A percentile compares a stretch with the other conserved stretches of the same genome.
phyloP scores from a whole-genome alignment of 1,140 invertebrate species.

The Riptortus pedestris region DNA sequence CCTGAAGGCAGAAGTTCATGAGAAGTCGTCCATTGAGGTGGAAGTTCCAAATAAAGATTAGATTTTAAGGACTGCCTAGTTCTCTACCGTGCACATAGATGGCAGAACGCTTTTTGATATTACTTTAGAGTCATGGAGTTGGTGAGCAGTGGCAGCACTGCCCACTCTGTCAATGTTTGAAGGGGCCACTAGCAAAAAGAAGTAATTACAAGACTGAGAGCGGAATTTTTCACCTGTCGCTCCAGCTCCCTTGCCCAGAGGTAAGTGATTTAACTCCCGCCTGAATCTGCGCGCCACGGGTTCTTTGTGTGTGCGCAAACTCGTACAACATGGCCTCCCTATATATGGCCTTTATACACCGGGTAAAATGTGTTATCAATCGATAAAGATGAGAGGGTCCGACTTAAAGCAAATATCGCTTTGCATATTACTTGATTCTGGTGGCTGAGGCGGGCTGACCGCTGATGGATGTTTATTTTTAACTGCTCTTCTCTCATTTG shows the following conservation, averaged over 20 bases:
- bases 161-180: not conserved
- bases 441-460: not conserved
- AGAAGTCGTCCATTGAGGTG: no score
- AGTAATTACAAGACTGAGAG: not conserved
- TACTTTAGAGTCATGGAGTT: not conserved
- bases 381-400: constrained; percentile 7
- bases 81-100: not conserved
- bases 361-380: constrained; percentile 15
- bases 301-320: constrained; percentile 2
- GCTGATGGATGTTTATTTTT: not conserved
- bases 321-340: constrained; percentile 8
- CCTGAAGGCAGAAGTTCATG: no score
- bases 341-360: constrained; percentile 8
- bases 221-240: not conserved
- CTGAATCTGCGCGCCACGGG: not conserved
- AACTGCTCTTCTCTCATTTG: not conserved
- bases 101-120: not conserved
- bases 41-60: no score
- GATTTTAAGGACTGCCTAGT: no score
- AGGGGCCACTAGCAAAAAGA: not conserved
- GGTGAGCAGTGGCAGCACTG: constrained; percentile 1
- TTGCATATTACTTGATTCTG: not conserved
- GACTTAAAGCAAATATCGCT: not conserved
- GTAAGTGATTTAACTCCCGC: not conserved
- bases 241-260: not conserved